Evolutionary conservation across 2,888 invertebrate genomes (phyloP), one percentile per base, ranked within the genome.

Genomic region (Mythimna albipuncta): DNA sequence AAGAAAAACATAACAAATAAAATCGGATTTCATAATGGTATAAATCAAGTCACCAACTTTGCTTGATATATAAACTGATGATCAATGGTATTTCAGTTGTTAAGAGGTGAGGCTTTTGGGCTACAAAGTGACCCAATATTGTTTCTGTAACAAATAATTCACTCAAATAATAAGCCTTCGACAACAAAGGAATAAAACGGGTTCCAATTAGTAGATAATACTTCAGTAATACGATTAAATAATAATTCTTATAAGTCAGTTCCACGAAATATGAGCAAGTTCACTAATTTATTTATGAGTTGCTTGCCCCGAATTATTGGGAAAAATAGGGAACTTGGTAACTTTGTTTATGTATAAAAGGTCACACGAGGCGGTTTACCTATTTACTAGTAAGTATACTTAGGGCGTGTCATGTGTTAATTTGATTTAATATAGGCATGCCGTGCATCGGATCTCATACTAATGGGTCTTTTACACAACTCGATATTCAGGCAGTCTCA

Each of bases 271-370:
- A 81, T 77, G 71, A 79, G 52, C 21, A 26, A 81, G 82, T 77
- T 67, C 1, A 7, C 6, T 79, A 77, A 81, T 77, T 67, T 79
- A 79, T 81, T 81, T 81, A 81, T 35, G 54, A 81, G 77, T 77
- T 79, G 21, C 52, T 44, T 6, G 58, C 21, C 9, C 32, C 16
- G 10, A 66, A n/a, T 61, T 59, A 59, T 64, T 64, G 52, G 59
- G n/a, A 47, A 64, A 21, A 63, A n/a, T 35, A 41, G 21, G 59
- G 50, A n/a, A 68, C 11, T 70, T 6, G 44, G 10, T 47, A 79
- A 79, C 64, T 67, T 76, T 59, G 38, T 50, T 76, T 66, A 66
- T 50, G 62, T 54, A 11, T n/a, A 16, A 32, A 55, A 21, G 6
- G 21, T 41, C 68, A 26, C 26, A 21, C 3, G 38, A 13, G 38